Conservation (phyloP, 2,797 vertebrate genomes). For the Gymnothorax javanicus region DNA sequence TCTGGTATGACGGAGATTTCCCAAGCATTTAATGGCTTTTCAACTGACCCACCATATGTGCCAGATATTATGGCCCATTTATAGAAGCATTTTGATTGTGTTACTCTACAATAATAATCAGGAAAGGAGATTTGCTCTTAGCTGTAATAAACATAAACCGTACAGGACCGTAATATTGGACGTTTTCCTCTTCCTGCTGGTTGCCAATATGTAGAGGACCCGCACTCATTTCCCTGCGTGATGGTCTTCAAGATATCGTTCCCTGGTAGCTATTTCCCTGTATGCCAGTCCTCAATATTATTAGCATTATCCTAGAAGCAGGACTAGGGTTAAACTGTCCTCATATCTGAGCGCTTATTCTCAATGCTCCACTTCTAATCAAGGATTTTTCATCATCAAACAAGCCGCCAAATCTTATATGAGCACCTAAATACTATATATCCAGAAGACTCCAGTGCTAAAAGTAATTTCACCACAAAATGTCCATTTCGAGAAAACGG, state of each 20-base stretch:
- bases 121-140: neutral
- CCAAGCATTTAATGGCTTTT: neutral
- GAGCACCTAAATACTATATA: too few species aligned
- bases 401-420: neutral
- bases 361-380: neutral
- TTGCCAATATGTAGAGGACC: neutral
- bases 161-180: neutral
- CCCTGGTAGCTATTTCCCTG: too few species aligned
- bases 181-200: neutral
- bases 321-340: too few species aligned
- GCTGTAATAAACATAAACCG: constrained; percentile 14
- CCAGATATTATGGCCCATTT: neutral
- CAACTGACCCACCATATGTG: neutral
- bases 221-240: too few species aligned
- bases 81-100: constrained; percentile 20
- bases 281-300: too few species aligned
- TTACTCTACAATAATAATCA: neutral
- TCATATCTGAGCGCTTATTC: neutral
- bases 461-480: too few species aligned
- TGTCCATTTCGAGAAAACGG: too few species aligned
- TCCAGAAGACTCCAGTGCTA: too few species aligned
- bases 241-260: too few species aligned
- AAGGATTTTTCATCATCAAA: neutral
- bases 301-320: too few species aligned
- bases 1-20: neutral